Evolutionary conservation across 2,888 invertebrate species (phyloP).

Genomic region (Mythimna impura): DNA sequence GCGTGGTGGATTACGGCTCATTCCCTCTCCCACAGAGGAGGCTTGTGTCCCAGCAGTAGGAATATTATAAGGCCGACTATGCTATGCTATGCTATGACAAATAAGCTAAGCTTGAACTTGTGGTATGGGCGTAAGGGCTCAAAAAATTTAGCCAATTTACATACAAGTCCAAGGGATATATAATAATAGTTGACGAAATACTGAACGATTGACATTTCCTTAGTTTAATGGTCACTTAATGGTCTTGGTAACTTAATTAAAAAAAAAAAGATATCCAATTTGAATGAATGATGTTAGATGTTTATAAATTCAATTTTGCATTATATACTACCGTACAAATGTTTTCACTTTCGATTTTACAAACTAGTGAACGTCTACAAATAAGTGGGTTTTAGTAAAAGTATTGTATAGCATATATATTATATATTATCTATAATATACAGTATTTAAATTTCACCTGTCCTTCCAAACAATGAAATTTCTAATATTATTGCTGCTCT

Average conservation of each 20-base stretch:
- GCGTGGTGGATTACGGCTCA: no score
- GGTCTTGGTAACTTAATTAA: neutral
- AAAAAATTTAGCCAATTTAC: no score
- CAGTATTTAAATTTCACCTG: constrained; percentile 64
- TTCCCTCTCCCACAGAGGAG: no score
- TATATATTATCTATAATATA: constrained; percentile 8
- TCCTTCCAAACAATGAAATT: constrained; percentile 53
- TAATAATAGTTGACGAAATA: no score
- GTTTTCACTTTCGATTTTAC: constrained; percentile 62
- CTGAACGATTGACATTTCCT: neutral
- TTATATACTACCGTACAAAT: constrained; percentile 31
- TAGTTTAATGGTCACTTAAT: neutral
- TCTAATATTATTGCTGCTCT: constrained; percentile 54
- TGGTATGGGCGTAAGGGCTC: no score
- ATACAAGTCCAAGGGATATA: no score
- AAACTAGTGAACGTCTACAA: constrained; percentile 42
- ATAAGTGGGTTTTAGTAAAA: constrained; percentile 59
- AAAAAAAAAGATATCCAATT: constrained; percentile 11
- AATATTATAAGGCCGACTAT: no score
- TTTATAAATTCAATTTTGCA: constrained; percentile 44
- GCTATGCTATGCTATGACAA: no score
- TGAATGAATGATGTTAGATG: constrained; percentile 5
- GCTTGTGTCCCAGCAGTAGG: no score
- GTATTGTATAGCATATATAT: constrained; percentile 52
- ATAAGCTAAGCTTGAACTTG: no score